Evolutionary conservation across 1,140 invertebrate genomes (phyloP), one percentile per base, ranked within the genome.

Genomic region (Lasioglossum albipes): DNA sequence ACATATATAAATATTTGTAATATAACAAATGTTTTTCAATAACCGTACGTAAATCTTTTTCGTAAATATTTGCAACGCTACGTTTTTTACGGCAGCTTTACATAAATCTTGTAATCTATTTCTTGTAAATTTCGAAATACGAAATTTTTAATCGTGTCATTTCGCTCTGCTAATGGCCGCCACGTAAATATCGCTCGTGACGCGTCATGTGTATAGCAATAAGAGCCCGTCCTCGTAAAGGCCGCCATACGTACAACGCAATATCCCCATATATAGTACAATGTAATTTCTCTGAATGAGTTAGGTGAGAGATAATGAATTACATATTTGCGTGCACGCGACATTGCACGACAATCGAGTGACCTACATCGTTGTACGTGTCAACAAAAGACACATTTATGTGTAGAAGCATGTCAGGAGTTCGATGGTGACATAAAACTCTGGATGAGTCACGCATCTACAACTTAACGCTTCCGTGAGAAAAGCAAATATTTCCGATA

Each of bases 311-410:
- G 59, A 79, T 79, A 65, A 77, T 10, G 36, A 73, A 72, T 36
- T 7, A 49, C 45, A 49, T 13, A 41, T 65, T 72, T 64, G 69
- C 76, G 45, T 78, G 31, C 27, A 52, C 2, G 57, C 68, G 7
- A 57, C 41, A 22, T 45, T 41, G 22, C 27, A 20, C 31, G 54
- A 57, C 31, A 57, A 70, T 62, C 66, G 42, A 20, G 7, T 49
- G 75, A 62, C 75, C 75, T 13, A 70, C 10, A 77, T 77, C 12
- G 22, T 42, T 49, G 57, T 62, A 62, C 42, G 31, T 77, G 69
- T 27, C 27, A 18, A 7, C 61, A 45, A 77, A 76, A 69, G 41
- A 41, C 18, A 70, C n/a, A 20, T 62, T 62, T 31, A 20, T 22
- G 54, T 20, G 41, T 31, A 70, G 36, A 59, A 62, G 2, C 20